Evolutionary conservation across 1,140 invertebrate species (phyloP), one percentile per base, ranked within the genome.

Genomic region (Amyelois transitella): DNA sequence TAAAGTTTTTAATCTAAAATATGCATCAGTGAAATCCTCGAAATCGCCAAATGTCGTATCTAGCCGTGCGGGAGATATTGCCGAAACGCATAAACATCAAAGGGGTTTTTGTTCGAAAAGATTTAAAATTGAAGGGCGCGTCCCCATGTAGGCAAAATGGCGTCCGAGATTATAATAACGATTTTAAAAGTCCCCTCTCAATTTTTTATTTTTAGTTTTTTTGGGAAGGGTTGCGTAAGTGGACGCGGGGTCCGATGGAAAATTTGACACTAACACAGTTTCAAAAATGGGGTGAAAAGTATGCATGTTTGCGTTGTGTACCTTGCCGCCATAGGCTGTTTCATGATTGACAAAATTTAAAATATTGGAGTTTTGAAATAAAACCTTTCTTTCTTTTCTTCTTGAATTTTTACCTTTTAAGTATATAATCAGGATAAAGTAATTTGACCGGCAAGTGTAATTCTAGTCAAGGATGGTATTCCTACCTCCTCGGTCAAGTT

Each of bases 131-230:
- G 77, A 75, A 87, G 81, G 84, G 84, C 81, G 84, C 77, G 75
- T 81, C 81, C 81, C 81, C 68, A 75, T 55, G 56, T 79, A 79
- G 69, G 69, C 72, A 83, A 80, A 82, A 86, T 83, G 81, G 78
- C 80, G 75, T 72, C 80, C 83, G 74, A 85, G 84, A 84, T 87
- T 87, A 87, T 87, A 87, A 87, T 87, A 87, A 87, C 84, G 80
- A 85, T 87, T 85, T 85, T 85, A 81, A 84, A 66, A 75, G 72
- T 71, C 80, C 83, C 81, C 79, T 73, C 64, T 56, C 62, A 48
- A 59, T 69, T 72, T 79, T 79, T 75, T 70, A 68, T 70, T 71
- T 72, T 80, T 70, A 62, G 60, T 64, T 67, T 78, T 86, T 86
- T 83, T 71, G 62, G 73, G 69, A 77, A 80, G 81, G 84, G 81